These are phyloP conservation scores for Gasterosteus nipponicus DNA, from an alignment of 2,113 vertebrate genomes.

Conservation along the genomic window DNA sequence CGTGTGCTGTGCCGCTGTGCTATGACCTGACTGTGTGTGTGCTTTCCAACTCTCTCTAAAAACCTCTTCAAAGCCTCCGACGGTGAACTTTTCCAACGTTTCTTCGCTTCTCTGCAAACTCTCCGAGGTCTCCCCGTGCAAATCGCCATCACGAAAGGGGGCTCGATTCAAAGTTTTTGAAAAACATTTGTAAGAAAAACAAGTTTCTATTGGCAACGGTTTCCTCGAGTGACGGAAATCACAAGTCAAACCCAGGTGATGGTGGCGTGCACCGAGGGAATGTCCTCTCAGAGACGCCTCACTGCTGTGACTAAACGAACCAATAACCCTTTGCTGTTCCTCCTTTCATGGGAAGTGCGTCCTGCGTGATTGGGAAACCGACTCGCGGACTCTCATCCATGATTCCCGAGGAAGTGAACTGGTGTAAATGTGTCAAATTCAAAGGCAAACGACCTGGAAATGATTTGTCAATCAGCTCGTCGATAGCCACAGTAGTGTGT, in stretches of 20 bases:
- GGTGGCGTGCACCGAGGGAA: constrained; percentile 65
- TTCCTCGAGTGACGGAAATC: constrained; percentile 9
- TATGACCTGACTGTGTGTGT: constrained; percentile 66
- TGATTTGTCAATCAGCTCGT: constrained; percentile 3
- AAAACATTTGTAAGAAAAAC: constrained; percentile 25
- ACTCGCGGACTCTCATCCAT: constrained; percentile 16
- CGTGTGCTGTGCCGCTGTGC: constrained; percentile 58
- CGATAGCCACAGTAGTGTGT: constrained; percentile 87
- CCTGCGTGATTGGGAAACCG: constrained; percentile 40
- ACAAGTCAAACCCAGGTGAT: constrained; percentile 41
- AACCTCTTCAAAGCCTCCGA: constrained; percentile 46
- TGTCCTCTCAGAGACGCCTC: constrained; percentile 84
- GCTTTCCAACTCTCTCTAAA: constrained; percentile 52
- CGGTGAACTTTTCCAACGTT: constrained; percentile 51
- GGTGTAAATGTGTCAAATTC: constrained; percentile 14
- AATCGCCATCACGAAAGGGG: constrained; percentile 62
- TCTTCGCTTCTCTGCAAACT: constrained; percentile 52
- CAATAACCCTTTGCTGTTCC: constrained; percentile 74
- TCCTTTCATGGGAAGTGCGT: constrained; percentile 71
- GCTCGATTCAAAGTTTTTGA: constrained; percentile 19
- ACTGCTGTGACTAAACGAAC: constrained; percentile 95
- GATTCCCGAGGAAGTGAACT: constrained; percentile 23
- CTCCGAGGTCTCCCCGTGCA: constrained; percentile 68
- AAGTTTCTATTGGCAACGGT: neutral
- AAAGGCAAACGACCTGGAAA: neutral